phyloP scores from a whole-genome alignment of 2,113 vertebrate species.

The Bagarius yarrelli region DNA sequence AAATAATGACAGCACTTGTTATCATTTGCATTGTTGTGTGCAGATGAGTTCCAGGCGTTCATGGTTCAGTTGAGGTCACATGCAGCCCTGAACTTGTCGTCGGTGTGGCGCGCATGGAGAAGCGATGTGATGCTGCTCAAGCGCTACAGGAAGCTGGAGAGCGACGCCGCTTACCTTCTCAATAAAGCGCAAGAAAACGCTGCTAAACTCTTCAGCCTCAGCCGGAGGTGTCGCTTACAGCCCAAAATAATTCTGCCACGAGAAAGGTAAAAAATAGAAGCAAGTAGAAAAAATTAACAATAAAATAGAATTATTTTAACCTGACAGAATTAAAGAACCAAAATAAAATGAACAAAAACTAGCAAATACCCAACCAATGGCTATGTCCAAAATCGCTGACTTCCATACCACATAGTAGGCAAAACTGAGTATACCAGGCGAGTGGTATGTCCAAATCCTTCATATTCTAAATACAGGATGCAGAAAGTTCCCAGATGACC shows the following conservation, averaged over 20 bases:
- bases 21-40: slow-evolving; percentile 25
- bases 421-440: too few species aligned
- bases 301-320: background rate
- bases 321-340: too few species aligned
- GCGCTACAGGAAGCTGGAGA: slow-evolving; percentile 74
- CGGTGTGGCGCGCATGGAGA: slow-evolving; percentile 73
- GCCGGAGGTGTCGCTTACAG: slow-evolving; percentile 74
- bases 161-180: slow-evolving; percentile 63
- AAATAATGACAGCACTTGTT: background rate
- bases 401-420: too few species aligned
- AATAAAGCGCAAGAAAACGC: slow-evolving; percentile 67
- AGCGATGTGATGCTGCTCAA: slow-evolving; percentile 67
- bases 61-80: slow-evolving; percentile 71
- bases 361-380: too few species aligned
- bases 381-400: too few species aligned
- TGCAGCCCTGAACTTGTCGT: slow-evolving; percentile 74
- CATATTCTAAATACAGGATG: too few species aligned
- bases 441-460: too few species aligned
- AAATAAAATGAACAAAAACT: too few species aligned
- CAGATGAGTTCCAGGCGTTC: slow-evolving; percentile 78
- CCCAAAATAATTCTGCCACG: slow-evolving; percentile 71
- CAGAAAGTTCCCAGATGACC: too few species aligned
- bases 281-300: too few species aligned
- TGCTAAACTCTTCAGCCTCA: slow-evolving; percentile 77
- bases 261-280: slow-evolving; percentile 69